Evolutionary conservation across 2,113 vertebrate species (phyloP).

Genomic region (Rhagologus leucostigma): DNA sequence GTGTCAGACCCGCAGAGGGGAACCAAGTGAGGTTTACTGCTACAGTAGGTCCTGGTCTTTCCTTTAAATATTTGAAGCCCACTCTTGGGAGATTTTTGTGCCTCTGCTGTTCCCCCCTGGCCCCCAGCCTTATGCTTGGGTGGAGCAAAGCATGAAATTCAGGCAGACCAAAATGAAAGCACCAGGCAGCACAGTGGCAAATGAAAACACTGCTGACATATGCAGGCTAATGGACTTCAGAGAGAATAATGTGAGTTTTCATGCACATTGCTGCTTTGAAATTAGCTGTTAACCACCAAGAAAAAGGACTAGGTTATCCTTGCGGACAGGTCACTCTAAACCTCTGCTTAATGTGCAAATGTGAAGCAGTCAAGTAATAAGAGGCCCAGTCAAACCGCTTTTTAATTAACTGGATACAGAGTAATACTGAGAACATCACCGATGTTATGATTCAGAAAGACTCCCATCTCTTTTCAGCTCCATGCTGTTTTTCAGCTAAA

Average conservation of each 20-base stretch:
- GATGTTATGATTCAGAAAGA: background rate
- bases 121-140: background rate
- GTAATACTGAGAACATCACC: background rate
- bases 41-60: background rate
- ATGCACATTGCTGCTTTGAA: background rate
- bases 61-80: background rate
- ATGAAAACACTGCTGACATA: background rate
- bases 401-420: background rate
- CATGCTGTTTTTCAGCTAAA: background rate
- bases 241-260: background rate
- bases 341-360: background rate
- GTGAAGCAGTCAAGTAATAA: background rate
- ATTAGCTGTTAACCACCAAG: background rate
- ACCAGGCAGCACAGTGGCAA: background rate
- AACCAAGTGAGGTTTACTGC: background rate
- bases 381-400: accelerated
- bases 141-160: background rate
- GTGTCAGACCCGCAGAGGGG: background rate
- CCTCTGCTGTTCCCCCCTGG: background rate
- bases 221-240: background rate
- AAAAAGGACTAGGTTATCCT: background rate
- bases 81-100: background rate
- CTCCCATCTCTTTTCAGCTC: background rate
- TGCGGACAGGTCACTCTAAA: background rate
- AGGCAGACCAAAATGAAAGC: background rate